These are phyloP conservation scores for Actenoides hombroni DNA, from an alignment of 2,113 vertebrate species.

Conservation along the genomic window DNA sequence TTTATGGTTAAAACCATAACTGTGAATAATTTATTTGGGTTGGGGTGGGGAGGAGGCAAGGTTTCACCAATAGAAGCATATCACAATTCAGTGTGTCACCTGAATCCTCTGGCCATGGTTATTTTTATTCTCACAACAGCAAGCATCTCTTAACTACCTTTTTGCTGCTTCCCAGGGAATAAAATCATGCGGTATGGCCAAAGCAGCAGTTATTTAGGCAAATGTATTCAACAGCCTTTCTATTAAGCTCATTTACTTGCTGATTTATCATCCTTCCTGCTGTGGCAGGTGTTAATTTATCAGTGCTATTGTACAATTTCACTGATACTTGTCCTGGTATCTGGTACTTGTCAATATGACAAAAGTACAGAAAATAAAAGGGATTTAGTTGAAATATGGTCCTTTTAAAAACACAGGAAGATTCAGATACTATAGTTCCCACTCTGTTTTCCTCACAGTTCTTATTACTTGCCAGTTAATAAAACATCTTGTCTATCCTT, in stretches of 20 bases:
- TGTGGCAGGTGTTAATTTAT: background rate
- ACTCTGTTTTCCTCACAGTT: background rate
- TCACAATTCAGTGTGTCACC: background rate
- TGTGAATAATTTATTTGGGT: background rate
- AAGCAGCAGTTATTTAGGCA: background rate
- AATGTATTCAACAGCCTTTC: background rate
- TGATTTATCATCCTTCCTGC: conserved; percentile 6
- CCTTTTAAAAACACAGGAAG: background rate
- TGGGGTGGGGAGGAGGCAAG: background rate
- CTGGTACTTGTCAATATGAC: background rate
- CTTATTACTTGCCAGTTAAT: background rate
- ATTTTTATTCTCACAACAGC: background rate
- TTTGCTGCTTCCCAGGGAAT: background rate
- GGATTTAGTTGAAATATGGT: background rate
- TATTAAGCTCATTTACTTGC: background rate
- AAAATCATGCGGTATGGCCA: background rate
- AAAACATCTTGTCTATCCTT: background rate
- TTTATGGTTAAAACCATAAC: background rate
- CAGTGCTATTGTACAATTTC: background rate
- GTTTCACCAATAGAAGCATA: background rate
- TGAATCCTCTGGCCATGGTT: background rate
- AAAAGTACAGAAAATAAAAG: background rate
- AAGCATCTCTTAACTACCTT: background rate
- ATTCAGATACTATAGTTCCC: background rate
- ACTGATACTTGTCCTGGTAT: background rate